These are phyloP conservation scores for Neoarius graeffei DNA, from an alignment of 2,113 vertebrate genomes.

Conservation along the genomic window DNA sequence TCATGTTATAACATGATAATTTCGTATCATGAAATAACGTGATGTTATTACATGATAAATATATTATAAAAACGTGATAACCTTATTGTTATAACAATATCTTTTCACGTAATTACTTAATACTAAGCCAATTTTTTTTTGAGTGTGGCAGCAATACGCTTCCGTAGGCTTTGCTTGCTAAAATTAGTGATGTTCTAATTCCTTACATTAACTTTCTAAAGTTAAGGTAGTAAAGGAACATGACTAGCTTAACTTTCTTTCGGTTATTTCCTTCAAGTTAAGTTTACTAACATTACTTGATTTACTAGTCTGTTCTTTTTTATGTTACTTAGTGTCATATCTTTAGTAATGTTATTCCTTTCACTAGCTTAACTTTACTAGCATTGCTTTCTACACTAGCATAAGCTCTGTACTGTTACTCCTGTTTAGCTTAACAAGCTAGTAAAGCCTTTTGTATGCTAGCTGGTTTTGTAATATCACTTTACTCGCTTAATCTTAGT, in stretches of 20 bases:
- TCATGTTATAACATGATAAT: too few species aligned
- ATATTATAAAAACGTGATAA: too few species aligned
- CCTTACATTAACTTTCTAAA: too few species aligned
- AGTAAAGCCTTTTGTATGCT: background rate
- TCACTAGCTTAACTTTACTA: background rate
- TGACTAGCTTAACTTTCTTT: background rate
- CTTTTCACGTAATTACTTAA: too few species aligned
- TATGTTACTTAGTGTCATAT: background rate
- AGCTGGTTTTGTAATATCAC: background rate
- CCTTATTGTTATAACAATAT: too few species aligned
- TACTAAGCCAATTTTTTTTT: too few species aligned
- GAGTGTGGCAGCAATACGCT: too few species aligned
- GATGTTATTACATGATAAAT: too few species aligned
- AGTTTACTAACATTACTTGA: background rate
- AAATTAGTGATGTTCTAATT: background rate
- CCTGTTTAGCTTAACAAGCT: background rate
- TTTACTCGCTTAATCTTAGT: background rate
- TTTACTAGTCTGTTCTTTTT: background rate
- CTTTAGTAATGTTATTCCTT: background rate
- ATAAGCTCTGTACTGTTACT: background rate
- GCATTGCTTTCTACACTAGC: background rate
- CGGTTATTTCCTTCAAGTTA: background rate
- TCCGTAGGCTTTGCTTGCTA: background rate
- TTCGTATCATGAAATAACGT: too few species aligned
- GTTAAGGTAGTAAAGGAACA: background rate